These are phyloP conservation scores for Hiodon tergisus DNA, from an alignment of 2,113 vertebrate species.

Conservation along the genomic window DNA sequence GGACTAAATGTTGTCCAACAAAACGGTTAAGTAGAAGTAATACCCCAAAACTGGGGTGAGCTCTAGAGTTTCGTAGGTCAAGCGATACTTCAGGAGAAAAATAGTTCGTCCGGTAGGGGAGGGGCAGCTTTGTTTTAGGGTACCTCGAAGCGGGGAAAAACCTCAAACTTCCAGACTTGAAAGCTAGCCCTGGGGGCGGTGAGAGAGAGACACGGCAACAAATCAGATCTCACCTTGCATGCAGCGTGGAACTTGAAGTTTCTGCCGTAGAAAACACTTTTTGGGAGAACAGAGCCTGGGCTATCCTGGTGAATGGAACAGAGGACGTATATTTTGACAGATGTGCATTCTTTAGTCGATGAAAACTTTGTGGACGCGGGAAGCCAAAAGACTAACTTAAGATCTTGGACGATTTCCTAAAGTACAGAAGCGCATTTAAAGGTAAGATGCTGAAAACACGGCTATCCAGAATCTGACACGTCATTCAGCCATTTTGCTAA, in stretches of 20 bases:
- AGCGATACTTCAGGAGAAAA: background rate
- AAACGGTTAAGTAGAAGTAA: background rate
- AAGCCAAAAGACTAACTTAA: background rate
- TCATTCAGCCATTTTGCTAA: constrained; percentile 15
- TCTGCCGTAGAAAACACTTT: constrained; percentile 16
- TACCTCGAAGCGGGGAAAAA: background rate
- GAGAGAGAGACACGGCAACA: constrained; percentile 9
- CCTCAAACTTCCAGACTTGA: background rate
- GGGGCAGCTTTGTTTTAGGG: background rate
- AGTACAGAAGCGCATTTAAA: constrained; percentile 2
- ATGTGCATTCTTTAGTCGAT: background rate
- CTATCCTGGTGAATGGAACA: background rate
- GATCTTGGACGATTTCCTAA: background rate
- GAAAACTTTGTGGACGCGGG: background rate
- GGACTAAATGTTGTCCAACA: background rate
- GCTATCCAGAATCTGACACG: background rate
- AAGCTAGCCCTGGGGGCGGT: background rate
- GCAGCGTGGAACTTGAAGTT: constrained; percentile 9
- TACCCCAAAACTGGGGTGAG: background rate
- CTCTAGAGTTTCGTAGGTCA: background rate
- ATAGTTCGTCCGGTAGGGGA: background rate
- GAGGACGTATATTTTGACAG: background rate
- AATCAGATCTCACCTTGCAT: background rate
- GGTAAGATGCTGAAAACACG: background rate
- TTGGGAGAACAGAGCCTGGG: background rate